Evolutionary conservation across 2,113 vertebrate genomes (phyloP).

Genomic region (Pithys albifrons): DNA sequence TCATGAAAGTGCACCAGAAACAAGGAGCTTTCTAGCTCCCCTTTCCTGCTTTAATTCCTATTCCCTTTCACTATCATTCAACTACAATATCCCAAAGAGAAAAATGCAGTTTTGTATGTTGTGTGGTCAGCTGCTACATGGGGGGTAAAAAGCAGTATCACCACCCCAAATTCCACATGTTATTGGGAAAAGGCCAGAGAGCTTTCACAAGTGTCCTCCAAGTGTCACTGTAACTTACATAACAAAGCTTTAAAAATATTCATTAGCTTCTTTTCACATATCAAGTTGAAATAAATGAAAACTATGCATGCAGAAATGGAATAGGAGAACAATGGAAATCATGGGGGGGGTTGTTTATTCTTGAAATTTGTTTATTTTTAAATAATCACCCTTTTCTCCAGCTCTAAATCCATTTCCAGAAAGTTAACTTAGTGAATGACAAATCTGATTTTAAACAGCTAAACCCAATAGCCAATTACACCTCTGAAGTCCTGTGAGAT

Average conservation of each 20-base stretch:
- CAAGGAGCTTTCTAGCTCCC: neutral
- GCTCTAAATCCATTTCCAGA: neutral
- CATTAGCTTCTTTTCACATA: neutral
- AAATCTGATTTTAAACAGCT: neutral
- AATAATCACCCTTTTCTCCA: neutral
- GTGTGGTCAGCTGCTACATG: neutral
- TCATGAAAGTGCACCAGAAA: neutral
- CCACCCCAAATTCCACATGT: neutral
- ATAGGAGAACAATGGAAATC: neutral
- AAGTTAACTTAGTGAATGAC: neutral
- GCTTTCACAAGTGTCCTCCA: neutral
- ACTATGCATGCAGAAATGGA: neutral
- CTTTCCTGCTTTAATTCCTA: neutral
- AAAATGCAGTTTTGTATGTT: neutral
- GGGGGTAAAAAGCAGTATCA: rapidly evolving
- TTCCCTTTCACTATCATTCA: neutral
- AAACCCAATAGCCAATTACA: neutral
- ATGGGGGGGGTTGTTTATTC: neutral
- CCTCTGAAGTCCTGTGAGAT: neutral
- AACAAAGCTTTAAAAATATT: neutral
- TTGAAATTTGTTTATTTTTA: neutral
- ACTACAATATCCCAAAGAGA: neutral
- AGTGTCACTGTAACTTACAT: neutral
- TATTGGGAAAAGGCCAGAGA: neutral
- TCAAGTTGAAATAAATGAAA: neutral